These are phyloP conservation scores for Vireo griseus DNA, from an alignment of 2,797 vertebrate species.

Conservation along the genomic window DNA sequence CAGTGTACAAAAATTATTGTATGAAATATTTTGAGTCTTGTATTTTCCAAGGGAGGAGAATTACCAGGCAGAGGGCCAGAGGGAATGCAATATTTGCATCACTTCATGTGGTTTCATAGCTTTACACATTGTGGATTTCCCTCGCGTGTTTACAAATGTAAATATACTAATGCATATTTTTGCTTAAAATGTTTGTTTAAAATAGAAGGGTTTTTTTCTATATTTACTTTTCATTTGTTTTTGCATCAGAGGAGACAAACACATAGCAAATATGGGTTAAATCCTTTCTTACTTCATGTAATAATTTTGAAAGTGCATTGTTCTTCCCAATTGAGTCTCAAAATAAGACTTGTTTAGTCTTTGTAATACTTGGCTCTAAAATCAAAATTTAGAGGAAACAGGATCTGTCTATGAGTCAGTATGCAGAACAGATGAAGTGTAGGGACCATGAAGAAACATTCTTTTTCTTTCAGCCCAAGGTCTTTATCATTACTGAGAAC, in stretches of 20 bases:
- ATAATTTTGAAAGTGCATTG: neutral
- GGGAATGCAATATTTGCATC: neutral
- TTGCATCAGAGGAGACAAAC: neutral
- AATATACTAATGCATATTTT: neutral
- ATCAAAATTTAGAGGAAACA: neutral
- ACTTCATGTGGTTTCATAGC: neutral
- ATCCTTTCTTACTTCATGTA: neutral
- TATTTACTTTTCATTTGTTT: neutral
- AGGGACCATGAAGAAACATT: neutral
- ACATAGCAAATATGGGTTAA: accelerated
- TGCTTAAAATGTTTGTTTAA: neutral
- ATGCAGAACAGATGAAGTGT: neutral
- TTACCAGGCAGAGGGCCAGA: neutral
- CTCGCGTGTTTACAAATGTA: neutral
- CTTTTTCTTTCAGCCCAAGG: neutral
- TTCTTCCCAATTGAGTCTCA: neutral
- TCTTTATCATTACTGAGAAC: neutral
- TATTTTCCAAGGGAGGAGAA: neutral
- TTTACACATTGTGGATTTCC: neutral
- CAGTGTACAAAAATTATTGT: neutral
- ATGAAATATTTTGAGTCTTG: neutral
- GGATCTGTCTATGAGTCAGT: neutral
- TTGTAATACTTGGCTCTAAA: slow-evolving; percentile 26
- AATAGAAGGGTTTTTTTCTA: neutral
- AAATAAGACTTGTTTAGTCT: neutral